A percentile compares a stretch with the other conserved stretches of the same genome.
Evolutionary conservation across 2,113 vertebrate genomes (phyloP).

Genomic region (Neodontobutis hainanensis): DNA sequence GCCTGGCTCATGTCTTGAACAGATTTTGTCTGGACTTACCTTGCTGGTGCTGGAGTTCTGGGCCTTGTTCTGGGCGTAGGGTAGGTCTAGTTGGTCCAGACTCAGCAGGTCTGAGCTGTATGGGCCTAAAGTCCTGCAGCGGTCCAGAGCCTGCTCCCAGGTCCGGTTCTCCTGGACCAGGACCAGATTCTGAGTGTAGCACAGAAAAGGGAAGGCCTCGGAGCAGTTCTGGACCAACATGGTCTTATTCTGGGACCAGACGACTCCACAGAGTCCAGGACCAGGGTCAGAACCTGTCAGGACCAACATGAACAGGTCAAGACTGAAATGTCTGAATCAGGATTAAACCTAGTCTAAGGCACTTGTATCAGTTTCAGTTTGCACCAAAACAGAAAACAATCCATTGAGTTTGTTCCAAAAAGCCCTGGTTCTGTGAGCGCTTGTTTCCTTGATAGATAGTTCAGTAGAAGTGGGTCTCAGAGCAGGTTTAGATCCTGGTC

Average conservation of each 20-base stretch:
- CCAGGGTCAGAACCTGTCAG: no score
- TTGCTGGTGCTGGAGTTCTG: not conserved
- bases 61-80: not conserved
- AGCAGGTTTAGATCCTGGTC: no score
- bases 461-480: no score
- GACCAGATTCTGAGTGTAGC: not conserved
- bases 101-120: not conserved
- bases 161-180: not conserved
- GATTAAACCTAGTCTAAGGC: no score
- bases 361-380: no score
- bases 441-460: no score
- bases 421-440: no score
- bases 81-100: not conserved
- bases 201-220: constrained; percentile 5
- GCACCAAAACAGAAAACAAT: no score
- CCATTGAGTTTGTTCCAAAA: no score
- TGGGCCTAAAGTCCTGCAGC: not conserved
- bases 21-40: not conserved
- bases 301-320: no score
- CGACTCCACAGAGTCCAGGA: not conserved
- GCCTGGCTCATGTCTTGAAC: no score
- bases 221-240: not conserved
- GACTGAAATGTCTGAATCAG: no score
- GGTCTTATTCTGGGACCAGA: not conserved
- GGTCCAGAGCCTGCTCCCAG: not conserved